A percentile compares a stretch with the other conserved stretches of the same genome.
phyloP scores from a whole-genome alignment of 2,888 invertebrate species.

The Eupsilia transversa region DNA sequence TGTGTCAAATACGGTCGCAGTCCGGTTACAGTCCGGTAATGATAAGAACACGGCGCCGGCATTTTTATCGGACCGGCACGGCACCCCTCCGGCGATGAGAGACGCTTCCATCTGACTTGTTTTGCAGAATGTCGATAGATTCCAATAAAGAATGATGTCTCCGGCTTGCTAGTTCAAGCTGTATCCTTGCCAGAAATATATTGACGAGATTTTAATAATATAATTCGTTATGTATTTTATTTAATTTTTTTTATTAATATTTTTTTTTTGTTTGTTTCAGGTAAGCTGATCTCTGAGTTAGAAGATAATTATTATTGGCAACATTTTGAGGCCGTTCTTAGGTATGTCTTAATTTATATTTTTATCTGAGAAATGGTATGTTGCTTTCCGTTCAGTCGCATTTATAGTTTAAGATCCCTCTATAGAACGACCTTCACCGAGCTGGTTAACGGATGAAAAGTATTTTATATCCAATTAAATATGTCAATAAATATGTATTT shows the following conservation, averaged over 20 bases:
- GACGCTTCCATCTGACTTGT: slow-evolving; percentile 38
- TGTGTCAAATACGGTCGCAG: slow-evolving; percentile 26
- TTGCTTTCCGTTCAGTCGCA: background rate
- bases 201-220: background rate
- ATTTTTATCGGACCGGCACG: slow-evolving; percentile 42
- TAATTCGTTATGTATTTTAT: background rate
- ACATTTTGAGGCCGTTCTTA: background rate
- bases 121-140: slow-evolving; percentile 39
- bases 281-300: slow-evolving; percentile 28
- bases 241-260: background rate
- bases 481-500: no score
- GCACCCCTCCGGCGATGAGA: slow-evolving; percentile 26
- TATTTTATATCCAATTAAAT: no score
- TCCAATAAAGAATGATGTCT: slow-evolving; percentile 38
- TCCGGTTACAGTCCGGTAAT: background rate
- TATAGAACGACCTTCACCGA: no score
- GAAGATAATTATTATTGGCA: background rate
- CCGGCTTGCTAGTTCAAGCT: background rate
- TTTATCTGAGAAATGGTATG: background rate
- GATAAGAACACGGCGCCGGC: slow-evolving; percentile 33
- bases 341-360: slow-evolving; percentile 17
- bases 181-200: slow-evolving; percentile 21
- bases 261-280: slow-evolving; percentile 41
- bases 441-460: no score
- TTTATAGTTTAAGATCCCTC: no score